Percentiles rank a stretch among this genome's conserved stretches.
Evolutionary conservation across 2,888 invertebrate species (phyloP).

Genomic region (Baronia brevicornis): DNA sequence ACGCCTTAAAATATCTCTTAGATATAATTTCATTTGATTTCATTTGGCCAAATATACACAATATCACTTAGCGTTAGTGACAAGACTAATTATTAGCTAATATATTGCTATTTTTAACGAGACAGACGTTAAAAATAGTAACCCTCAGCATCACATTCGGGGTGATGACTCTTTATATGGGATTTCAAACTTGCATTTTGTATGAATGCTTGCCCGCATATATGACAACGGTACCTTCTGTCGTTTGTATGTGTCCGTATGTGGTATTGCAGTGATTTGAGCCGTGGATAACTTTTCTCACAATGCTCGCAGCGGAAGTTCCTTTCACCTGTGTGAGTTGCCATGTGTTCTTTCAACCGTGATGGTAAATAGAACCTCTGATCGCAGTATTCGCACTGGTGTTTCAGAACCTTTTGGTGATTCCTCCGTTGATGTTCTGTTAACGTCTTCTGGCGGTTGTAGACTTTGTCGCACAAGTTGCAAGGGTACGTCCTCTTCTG

Average conservation of each 20-base stretch:
- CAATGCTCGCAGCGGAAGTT: conserved; percentile 76
- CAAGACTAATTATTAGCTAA: too few relatives aligned
- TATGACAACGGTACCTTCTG: conserved; percentile 70
- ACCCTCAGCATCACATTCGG: conserved; percentile 59
- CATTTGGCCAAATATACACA: too few relatives aligned
- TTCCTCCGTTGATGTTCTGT: conserved; percentile 61
- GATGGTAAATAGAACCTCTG: conserved; percentile 68
- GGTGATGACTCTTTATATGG: conserved; percentile 75
- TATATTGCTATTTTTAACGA: too few relatives aligned
- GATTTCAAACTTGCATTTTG: conserved; percentile 76
- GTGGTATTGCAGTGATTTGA: conserved; percentile 76
- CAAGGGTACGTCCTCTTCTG: conserved; percentile 62
- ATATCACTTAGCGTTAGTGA: too few relatives aligned
- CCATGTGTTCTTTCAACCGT: conserved; percentile 65
- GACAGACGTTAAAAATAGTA: conserved; percentile 45
- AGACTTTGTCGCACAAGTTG: conserved; percentile 63
- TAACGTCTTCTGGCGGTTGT: conserved; percentile 58
- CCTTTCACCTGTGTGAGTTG: conserved; percentile 71
- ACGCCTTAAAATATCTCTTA: too few relatives aligned
- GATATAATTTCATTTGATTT: too few relatives aligned
- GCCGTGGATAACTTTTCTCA: conserved; percentile 76
- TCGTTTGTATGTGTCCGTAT: conserved; percentile 77
- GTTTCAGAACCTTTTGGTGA: conserved; percentile 63
- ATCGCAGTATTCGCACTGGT: conserved; percentile 73
- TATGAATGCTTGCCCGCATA: conserved; percentile 74